Evolutionary conservation across 2,888 invertebrate species (phyloP), one percentile per base, ranked within the genome.

Genomic region (Eupithecia centaureata): DNA sequence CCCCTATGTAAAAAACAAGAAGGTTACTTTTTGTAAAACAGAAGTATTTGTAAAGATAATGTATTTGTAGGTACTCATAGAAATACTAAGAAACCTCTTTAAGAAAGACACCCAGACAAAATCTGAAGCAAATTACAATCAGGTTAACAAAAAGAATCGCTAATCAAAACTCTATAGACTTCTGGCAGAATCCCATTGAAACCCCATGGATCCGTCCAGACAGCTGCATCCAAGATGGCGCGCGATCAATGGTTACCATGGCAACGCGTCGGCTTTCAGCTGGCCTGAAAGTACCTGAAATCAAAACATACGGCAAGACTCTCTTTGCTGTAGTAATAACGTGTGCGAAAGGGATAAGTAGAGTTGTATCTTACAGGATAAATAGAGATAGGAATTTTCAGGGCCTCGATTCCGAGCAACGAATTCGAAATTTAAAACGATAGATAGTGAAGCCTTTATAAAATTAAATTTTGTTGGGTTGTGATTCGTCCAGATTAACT

Each of bases 161-260:
- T 28, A 65, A 65, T 59, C 61, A 63, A 70, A 66, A 32, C 60
- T 35, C 27, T 13, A 47, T 28, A 65, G 52, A 54, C 4, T 22
- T 47, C 68, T n/a, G n/a, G n/a, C 33, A 65, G 61, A 57, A 47
- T 62, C 70, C 69, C 72, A 57, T 71, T 65, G 72, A 76, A 80
- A 79, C 68, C 78, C 76, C 82, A 76, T 79, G 79, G 79, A 69
- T 18, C 79, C 79, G 79, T 78, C 71, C 90, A 91, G 91, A 89
- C 90, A 87, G 79, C 85, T 91, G 91, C 89, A 90, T 86, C 79
- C 87, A 92, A 91, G 78, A 91, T 91, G 91, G 89, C 88, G 84
- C 76, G 76, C 90, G 91, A 92, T 92, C 92, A 92, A 92, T 92
- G 89, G 91, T 90, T 75, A 75, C 88, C 88, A 90, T 90, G 84